phyloP scores from a whole-genome alignment of 2,888 invertebrate species.

The Drosophila siamana region DNA sequence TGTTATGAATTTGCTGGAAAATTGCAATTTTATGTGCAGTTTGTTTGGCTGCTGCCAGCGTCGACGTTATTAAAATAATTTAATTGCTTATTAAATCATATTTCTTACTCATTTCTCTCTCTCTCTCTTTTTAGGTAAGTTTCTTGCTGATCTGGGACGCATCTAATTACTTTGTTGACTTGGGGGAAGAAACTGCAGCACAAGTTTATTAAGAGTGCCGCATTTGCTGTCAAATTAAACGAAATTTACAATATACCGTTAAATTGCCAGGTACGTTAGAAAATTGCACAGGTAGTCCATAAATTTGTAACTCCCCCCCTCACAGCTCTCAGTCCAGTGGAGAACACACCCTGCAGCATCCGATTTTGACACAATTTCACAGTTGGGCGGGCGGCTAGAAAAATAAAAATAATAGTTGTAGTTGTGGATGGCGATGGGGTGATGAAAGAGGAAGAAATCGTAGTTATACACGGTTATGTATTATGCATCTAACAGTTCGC shows the following conservation, averaged over 20 bases:
- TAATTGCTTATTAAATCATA: conserved; percentile 76
- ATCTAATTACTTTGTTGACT: conserved; percentile 49
- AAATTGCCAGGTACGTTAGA: conserved; percentile 71
- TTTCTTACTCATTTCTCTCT: conserved; percentile 14
- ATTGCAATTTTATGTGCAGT: conserved; percentile 79
- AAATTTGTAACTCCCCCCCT: conserved; percentile 36
- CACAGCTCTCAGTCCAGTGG: conserved; percentile 24
- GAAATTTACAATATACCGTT: conserved; percentile 77
- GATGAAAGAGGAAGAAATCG: conserved; percentile 17
- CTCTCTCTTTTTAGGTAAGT: conserved; percentile 68
- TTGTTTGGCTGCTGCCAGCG: conserved; percentile 48
- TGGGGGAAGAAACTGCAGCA: conserved; percentile 18
- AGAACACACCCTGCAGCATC: conserved; percentile 38
- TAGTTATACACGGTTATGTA: conserved; percentile 50
- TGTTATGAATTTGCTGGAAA: conserved; percentile 77
- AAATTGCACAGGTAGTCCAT: conserved; percentile 56
- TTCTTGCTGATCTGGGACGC: conserved; percentile 50
- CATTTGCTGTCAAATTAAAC: conserved; percentile 70
- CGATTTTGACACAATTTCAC: conserved; percentile 76
- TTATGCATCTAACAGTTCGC: conserved; percentile 56
- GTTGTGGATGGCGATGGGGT: conserved; percentile 12
- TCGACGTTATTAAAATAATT: conserved; percentile 71
- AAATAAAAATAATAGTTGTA: conserved; percentile 20
- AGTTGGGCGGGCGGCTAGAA: conserved; percentile 46
- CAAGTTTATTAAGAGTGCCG: conserved; percentile 61